A percentile compares a stretch with the other conserved stretches of the same genome.
Conservation (phyloP, 2,113 vertebrate species). For the Barbus barbus region DNA sequence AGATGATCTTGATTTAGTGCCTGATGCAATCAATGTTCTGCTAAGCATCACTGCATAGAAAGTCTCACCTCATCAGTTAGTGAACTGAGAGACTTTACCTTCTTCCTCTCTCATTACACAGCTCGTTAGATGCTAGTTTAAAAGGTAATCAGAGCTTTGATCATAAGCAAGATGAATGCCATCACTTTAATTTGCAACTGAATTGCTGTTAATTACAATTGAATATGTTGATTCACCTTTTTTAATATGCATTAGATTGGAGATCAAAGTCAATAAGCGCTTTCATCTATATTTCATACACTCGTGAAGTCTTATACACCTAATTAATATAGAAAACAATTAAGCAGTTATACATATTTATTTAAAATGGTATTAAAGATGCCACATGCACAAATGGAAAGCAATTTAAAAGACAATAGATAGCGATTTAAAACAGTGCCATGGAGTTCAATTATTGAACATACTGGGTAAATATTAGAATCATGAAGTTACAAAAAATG, state of each 20-base stretch:
- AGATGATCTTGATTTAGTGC: conserved; percentile 11
- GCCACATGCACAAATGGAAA: background rate
- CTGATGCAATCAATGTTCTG: conserved; percentile 19
- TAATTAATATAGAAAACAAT: background rate
- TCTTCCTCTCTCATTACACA: background rate
- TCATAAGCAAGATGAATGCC: conserved; percentile 13
- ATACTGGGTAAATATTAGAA: background rate
- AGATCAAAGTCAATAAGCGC: background rate
- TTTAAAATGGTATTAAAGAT: background rate
- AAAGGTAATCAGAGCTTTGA: background rate
- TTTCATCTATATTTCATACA: background rate
- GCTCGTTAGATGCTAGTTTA: background rate
- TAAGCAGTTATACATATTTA: background rate
- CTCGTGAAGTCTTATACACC: background rate
- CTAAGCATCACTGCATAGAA: background rate
- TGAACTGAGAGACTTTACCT: background rate
- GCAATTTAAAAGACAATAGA: background rate
- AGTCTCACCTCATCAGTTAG: conserved; percentile 20
- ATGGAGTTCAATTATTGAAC: no score
- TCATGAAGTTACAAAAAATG: background rate
- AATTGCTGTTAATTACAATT: conserved; percentile 4
- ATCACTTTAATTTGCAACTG: conserved; percentile 3
- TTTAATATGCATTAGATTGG: background rate
- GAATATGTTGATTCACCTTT: background rate
- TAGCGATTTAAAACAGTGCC: background rate